Conservation (phyloP, 2,888 invertebrate genomes). For the Lagria hirta region DNA sequence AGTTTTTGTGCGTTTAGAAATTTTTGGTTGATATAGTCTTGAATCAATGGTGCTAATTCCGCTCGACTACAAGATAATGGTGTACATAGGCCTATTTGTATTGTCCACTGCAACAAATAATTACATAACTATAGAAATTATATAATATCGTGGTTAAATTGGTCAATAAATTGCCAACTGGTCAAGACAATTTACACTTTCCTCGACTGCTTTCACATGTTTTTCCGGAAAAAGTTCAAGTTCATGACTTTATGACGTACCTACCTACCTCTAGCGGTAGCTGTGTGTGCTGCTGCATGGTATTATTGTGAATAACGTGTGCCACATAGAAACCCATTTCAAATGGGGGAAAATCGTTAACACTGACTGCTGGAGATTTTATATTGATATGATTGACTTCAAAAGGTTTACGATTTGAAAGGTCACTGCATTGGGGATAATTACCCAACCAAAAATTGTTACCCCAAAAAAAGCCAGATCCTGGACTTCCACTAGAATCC, state of each 20-base stretch:
- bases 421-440: constrained; percentile 56
- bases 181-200: constrained; percentile 15
- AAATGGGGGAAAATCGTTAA: constrained; percentile 52
- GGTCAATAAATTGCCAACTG: constrained; percentile 5
- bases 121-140: constrained; percentile 2
- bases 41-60: constrained; percentile 45
- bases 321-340: constrained; percentile 50
- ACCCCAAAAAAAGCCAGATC: constrained; percentile 60
- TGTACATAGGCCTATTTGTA: constrained; percentile 54
- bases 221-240: constrained; percentile 16
- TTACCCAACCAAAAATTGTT: constrained; percentile 64
- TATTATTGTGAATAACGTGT: constrained; percentile 53
- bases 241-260: constrained; percentile 6
- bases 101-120: constrained; percentile 46
- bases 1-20: constrained; percentile 47
- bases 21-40: constrained; percentile 43
- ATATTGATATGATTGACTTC: constrained; percentile 38
- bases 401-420: constrained; percentile 42
- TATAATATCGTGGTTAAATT: background rate
- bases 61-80: constrained; percentile 50
- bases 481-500: constrained; percentile 61
- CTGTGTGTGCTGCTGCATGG: constrained; percentile 51
- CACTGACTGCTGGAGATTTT: constrained; percentile 41
- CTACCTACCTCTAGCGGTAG: constrained; percentile 51
- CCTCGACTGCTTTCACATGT: constrained; percentile 16